Evolutionary conservation across 2,113 vertebrate genomes (phyloP), one percentile per base, ranked within the genome.

Genomic region (Sterrhoptilus dennistouni): DNA sequence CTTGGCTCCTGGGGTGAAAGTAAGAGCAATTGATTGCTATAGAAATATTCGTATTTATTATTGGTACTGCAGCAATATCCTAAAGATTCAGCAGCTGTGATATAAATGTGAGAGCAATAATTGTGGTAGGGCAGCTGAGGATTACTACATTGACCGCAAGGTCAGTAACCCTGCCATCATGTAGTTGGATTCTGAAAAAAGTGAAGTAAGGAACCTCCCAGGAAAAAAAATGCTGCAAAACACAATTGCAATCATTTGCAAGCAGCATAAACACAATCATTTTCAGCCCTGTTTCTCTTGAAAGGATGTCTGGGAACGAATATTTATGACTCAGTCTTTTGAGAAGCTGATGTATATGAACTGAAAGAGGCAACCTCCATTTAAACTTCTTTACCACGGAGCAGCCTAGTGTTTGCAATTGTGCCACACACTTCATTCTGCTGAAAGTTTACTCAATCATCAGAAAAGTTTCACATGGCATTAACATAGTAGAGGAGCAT

Each of bases 1-100:
- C 72, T 71, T 90, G 86, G 72, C 40, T 96, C 93, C 92, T 90
- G 85, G 33, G 49, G 76, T 89, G 95, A 92, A 96, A 88, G 61
- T 84, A 94, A 92, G 60, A 95, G n/a, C 49, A 92, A 93, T 90
- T 92, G 53, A 91, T 96, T 84, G 60, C 71, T 89, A 84, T 72
- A 90, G 88, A 94, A 96, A 93, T 87, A 93, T 89, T 95, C 94
- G 90, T 92, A 93, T 93, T 96, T 96, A 93, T 96, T 88, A 92
- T 94, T 93, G 35, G 52, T 96, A 75, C 64, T 79, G 57, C 40
- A 76, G 45, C 76, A 94, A 75, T 71, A 97, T 78, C 65, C 65
- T 81, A 79, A 96, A 81, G 28, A 56, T 93, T 92, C 53, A 88
- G 40, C 56, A 93, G 44, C 68, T 88, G 76, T 49, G 38, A 68